phyloP scores from a whole-genome alignment of 2,888 invertebrate species.

The Penaeus monodon region DNA sequence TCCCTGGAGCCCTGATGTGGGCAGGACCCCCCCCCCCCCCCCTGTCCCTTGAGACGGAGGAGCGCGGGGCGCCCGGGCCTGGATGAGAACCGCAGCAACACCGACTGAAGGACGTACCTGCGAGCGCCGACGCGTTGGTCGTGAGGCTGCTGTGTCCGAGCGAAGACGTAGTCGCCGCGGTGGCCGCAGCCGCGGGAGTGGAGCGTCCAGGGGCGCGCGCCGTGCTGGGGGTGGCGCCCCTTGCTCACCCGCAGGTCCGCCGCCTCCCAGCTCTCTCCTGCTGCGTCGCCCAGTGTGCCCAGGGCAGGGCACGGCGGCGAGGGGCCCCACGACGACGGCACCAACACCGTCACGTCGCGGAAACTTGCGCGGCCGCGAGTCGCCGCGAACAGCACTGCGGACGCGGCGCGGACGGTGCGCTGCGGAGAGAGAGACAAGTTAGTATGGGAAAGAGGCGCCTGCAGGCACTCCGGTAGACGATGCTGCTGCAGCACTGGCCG shows the following conservation, averaged over 20 bases:
- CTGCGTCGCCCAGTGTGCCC: constrained; percentile 38
- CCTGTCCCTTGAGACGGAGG: too few relatives aligned
- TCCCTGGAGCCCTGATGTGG: too few relatives aligned
- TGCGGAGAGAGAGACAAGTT: constrained; percentile 6
- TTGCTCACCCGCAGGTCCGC: constrained; percentile 59
- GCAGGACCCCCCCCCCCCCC: too few relatives aligned
- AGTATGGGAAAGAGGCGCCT: not conserved
- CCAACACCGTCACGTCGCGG: constrained; percentile 54
- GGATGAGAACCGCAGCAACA: too few relatives aligned
- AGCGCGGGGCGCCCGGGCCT: too few relatives aligned
- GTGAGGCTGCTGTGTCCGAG: constrained; percentile 54
- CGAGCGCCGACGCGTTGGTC: constrained; percentile 39
- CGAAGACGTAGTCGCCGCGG: constrained; percentile 57
- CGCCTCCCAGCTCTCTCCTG: constrained; percentile 50
- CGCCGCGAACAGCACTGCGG: constrained; percentile 49
- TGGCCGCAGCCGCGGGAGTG: constrained; percentile 59
- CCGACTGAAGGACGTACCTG: constrained; percentile 38
- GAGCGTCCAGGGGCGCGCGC: constrained; percentile 61
- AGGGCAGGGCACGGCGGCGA: constrained; percentile 44
- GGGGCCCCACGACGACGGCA: constrained; percentile 54
- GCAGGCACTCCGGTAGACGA: too few relatives aligned
- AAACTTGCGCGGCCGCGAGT: constrained; percentile 61
- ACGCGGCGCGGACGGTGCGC: constrained; percentile 44
- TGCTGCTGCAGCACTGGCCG: too few relatives aligned
- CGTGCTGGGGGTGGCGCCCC: constrained; percentile 52